phyloP scores from a whole-genome alignment of 2,113 vertebrate species.

The Xiphophorus couchianus region DNA sequence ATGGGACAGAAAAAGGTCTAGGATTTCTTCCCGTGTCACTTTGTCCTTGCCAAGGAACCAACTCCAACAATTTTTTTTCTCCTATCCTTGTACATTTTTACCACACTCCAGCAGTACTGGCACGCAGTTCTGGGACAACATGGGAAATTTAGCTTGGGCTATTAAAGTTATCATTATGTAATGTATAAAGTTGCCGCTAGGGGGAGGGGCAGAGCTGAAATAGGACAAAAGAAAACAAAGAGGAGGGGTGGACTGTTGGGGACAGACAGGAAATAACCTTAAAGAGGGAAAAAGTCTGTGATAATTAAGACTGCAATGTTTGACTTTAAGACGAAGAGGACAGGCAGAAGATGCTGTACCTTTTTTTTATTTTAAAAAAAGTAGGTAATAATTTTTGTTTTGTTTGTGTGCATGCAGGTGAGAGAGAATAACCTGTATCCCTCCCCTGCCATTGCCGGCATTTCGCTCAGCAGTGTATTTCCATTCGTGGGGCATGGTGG shows the following conservation, averaged over 20 bases:
- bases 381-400: too few relatives aligned
- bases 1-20: slow-evolving; percentile 47
- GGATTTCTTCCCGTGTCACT: slow-evolving; percentile 65
- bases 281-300: not conserved
- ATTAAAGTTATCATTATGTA: slow-evolving; percentile 8
- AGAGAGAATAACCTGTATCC: slow-evolving; percentile 55
- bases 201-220: slow-evolving; percentile 61
- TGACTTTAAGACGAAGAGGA: slow-evolving; percentile 6
- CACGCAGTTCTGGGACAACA: slow-evolving; percentile 27
- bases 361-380: too few relatives aligned
- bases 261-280: slow-evolving; percentile 21
- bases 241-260: slow-evolving; percentile 8
- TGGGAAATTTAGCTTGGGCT: slow-evolving; percentile 30
- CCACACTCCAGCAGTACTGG: slow-evolving; percentile 31
- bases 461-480: slow-evolving; percentile 62
- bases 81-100: slow-evolving; percentile 38
- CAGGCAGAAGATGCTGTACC: too few relatives aligned
- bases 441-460: slow-evolving; percentile 47
- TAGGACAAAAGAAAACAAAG: not conserved
- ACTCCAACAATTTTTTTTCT: slow-evolving; percentile 14
- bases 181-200: slow-evolving; percentile 50
- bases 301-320: slow-evolving; percentile 32
- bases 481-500: slow-evolving; percentile 59
- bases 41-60: slow-evolving; percentile 67
- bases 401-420: slow-evolving; percentile 21